These are phyloP conservation scores for Aromia moschata DNA, from an alignment of 2,888 invertebrate species.

Conservation along the genomic window DNA sequence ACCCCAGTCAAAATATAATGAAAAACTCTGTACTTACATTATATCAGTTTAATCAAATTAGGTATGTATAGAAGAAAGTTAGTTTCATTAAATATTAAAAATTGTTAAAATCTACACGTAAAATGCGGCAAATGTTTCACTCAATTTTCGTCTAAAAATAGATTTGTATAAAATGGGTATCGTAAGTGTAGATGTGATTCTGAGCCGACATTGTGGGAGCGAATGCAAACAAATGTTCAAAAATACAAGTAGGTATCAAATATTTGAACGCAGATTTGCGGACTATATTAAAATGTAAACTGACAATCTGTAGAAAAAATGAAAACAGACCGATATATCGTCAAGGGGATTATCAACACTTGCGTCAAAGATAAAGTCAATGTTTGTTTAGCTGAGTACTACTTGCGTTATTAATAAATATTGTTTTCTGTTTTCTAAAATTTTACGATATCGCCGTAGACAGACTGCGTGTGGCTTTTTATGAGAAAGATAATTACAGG, in stretches of 20 bases:
- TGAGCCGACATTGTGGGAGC: not conserved
- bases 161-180: not conserved
- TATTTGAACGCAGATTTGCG: not conserved
- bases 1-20: too few species aligned
- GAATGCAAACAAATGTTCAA: constrained; percentile 2
- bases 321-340: constrained; percentile 17
- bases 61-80: not conserved
- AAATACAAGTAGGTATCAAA: not conserved
- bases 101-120: not conserved
- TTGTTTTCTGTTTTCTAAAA: constrained; percentile 13
- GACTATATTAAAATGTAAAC: constrained; percentile 4
- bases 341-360: constrained; percentile 34
- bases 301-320: constrained; percentile 2
- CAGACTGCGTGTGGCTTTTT: constrained; percentile 11
- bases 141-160: constrained; percentile 4
- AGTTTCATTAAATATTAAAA: not conserved
- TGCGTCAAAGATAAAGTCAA: constrained; percentile 46
- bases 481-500: constrained; percentile 11
- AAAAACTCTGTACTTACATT: too few species aligned
- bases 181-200: not conserved
- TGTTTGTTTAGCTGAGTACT: constrained; percentile 38
- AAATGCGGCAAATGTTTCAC: not conserved
- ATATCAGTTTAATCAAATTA: not conserved
- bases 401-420: constrained; percentile 36
- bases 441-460: constrained; percentile 8